Conservation (phyloP, 2,113 vertebrate species). For the Actinemys pallida region DNA sequence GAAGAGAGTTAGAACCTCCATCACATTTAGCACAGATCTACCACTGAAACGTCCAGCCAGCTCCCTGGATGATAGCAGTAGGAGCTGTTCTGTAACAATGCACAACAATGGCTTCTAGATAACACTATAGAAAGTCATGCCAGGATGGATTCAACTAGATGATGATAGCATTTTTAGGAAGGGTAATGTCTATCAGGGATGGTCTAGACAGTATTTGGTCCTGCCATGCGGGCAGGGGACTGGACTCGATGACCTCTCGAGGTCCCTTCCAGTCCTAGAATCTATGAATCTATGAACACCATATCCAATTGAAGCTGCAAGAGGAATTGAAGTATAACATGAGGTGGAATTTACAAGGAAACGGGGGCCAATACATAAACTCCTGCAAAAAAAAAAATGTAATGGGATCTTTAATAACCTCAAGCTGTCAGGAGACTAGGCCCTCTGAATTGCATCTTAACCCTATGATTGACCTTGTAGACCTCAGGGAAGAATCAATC, state of each 20-base stretch:
- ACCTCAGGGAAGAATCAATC: no score
- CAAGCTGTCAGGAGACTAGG: accelerated
- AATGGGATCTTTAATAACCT: neutral
- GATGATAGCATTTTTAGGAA: neutral
- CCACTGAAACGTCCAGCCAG: neutral
- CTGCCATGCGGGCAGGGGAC: no score
- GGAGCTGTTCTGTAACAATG: neutral
- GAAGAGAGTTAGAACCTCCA: neutral
- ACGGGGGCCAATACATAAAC: neutral
- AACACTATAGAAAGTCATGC: neutral
- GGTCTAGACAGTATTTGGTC: no score
- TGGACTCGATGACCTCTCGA: no score
- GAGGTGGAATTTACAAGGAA: neutral
- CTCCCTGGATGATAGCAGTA: neutral
- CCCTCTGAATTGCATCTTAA: neutral
- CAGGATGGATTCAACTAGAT: neutral
- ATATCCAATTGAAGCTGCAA: neutral
- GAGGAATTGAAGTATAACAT: neutral
- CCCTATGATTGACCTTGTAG: no score
- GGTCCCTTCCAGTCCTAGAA: no score
- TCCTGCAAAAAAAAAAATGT: neutral
- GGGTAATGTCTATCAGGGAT: neutral
- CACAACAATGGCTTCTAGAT: neutral
- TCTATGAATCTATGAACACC: neutral
- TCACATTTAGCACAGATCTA: neutral